Percentiles rank a stretch among this genome's conserved stretches.
phyloP scores from a whole-genome alignment of 2,888 invertebrate genomes.

The Hirtodrosophila duncani region DNA sequence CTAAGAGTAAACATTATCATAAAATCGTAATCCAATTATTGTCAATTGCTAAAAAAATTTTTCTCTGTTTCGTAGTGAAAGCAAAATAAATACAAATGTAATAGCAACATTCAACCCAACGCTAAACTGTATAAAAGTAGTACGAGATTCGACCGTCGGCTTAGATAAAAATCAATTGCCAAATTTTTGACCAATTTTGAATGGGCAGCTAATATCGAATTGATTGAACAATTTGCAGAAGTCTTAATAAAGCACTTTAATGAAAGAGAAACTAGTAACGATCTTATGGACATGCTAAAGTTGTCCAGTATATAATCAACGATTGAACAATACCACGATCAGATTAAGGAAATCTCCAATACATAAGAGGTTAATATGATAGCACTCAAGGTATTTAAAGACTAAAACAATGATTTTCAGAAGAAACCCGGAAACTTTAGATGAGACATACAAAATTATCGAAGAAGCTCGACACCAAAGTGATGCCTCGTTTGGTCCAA shows the following conservation, averaged over 20 bases:
- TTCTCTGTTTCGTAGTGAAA: too few species aligned
- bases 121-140: background rate
- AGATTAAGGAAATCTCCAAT: slow-evolving; percentile 13
- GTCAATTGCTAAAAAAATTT: too few species aligned
- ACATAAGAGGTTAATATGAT: slow-evolving; percentile 1
- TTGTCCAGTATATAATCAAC: slow-evolving; percentile 16
- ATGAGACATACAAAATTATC: slow-evolving; percentile 19
- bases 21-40: too few species aligned
- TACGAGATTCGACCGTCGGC: background rate
- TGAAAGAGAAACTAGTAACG: slow-evolving; percentile 6
- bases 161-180: slow-evolving; percentile 3
- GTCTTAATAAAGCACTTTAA: slow-evolving; percentile 4
- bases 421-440: slow-evolving; percentile 8
- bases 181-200: slow-evolving; percentile 1
- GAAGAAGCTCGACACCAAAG: slow-evolving; percentile 13
- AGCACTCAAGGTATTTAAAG: slow-evolving; percentile 6
- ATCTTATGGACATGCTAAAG: slow-evolving; percentile 2
- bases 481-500: slow-evolving; percentile 7
- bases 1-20: too few species aligned
- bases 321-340: slow-evolving; percentile 11
- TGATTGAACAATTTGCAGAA: background rate
- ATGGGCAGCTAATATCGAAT: background rate
- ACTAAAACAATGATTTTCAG: slow-evolving; percentile 19
- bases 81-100: too few species aligned
- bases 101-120: too few species aligned